Percentiles rank a stretch among this genome's conserved stretches.
These are phyloP conservation scores for Holcopasites calliopsidis DNA, from an alignment of 1,140 invertebrate species.

Conservation along the genomic window DNA sequence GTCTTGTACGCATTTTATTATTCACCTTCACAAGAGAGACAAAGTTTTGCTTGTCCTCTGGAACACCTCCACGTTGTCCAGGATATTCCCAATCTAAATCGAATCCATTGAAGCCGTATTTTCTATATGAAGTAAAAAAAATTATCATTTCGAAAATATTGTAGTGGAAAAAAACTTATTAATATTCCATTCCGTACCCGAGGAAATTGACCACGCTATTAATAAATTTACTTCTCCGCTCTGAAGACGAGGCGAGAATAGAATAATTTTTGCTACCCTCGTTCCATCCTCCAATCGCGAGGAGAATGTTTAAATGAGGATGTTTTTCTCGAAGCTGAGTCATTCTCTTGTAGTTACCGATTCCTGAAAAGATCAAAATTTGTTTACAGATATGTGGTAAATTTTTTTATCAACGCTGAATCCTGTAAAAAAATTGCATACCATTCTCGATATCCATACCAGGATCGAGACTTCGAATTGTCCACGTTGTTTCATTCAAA, in stretches of 20 bases:
- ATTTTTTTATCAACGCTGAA: not conserved
- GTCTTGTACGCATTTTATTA: not conserved
- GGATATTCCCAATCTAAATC: conserved; percentile 92
- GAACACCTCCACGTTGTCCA: conserved; percentile 85
- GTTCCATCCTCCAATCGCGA: conserved; percentile 94
- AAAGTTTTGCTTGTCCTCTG: conserved; percentile 89
- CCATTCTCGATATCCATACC: conserved; percentile 88
- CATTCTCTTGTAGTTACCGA: conserved; percentile 85
- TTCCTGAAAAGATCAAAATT: conserved; percentile 54
- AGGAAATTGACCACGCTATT: conserved; percentile 83
- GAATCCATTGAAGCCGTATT: conserved; percentile 90
- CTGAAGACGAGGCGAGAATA: conserved; percentile 82
- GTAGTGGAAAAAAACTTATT: not conserved
- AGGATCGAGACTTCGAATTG: conserved; percentile 86
- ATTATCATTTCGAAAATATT: not conserved
- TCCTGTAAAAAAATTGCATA: conserved; percentile 74
- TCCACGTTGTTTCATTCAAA: conserved; percentile 82
- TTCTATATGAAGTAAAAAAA: conserved; percentile 77
- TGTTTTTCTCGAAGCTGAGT: conserved; percentile 84
- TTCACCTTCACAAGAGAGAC: conserved; percentile 81
- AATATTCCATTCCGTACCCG: conserved; percentile 75
- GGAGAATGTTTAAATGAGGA: conserved; percentile 87
- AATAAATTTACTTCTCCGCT: conserved; percentile 83
- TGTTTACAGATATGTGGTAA: not conserved
- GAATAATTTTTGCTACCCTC: conserved; percentile 92